Conservation (phyloP, 2,797 vertebrate species). For the Picus viridis region DNA sequence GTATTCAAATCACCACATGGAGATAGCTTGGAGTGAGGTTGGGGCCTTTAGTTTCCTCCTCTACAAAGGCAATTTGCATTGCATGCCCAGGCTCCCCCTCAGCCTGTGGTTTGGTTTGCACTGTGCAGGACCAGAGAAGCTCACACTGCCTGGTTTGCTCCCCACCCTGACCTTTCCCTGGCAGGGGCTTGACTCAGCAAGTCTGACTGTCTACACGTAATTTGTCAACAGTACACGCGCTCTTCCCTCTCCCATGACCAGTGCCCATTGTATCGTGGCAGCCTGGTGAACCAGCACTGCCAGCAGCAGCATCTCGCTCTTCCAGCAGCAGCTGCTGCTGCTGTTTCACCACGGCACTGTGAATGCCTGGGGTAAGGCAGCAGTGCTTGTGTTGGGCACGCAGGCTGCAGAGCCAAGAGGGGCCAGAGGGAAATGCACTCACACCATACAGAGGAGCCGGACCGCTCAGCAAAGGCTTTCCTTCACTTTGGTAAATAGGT, state of each 20-base stretch:
- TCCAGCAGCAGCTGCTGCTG: neutral
- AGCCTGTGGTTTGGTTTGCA: fast-evolving
- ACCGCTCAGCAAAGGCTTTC: fast-evolving
- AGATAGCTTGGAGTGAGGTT: neutral
- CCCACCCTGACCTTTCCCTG: neutral
- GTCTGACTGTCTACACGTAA: neutral
- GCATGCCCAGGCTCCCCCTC: neutral
- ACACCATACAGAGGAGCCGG: fast-evolving
- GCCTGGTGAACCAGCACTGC: neutral
- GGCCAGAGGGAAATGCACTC: neutral
- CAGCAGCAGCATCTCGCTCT: neutral
- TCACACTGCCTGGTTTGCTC: neutral
- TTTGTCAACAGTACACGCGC: neutral
- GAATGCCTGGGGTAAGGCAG: neutral
- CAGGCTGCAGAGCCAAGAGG: neutral
- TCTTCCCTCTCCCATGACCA: neutral
- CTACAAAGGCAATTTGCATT: neutral
- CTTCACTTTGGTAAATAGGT: neutral
- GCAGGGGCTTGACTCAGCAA: neutral
- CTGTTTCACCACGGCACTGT: fast-evolving
- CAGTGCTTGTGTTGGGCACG: neutral
- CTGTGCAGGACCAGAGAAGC: neutral
- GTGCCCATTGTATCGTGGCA: fast-evolving
- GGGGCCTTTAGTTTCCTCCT: neutral
- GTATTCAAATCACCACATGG: neutral